These are phyloP conservation scores for Rallus crepitans DNA, from an alignment of 2,797 vertebrate genomes.

Conservation along the genomic window DNA sequence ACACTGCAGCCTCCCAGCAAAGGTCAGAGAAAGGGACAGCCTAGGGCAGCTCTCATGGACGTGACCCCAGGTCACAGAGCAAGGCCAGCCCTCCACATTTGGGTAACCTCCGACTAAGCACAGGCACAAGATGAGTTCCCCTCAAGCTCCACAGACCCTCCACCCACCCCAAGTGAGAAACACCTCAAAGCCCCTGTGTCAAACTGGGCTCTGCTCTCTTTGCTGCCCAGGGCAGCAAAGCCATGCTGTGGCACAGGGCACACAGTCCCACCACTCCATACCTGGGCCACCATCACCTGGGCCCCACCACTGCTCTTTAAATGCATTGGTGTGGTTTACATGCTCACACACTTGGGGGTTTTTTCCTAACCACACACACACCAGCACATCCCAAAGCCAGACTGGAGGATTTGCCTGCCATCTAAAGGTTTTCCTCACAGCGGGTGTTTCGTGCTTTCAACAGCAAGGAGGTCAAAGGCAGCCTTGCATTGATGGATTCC, in stretches of 20 bases:
- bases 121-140: background rate
- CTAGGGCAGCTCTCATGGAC: background rate
- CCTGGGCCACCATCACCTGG: fast-evolving
- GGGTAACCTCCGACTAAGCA: background rate
- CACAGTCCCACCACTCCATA: background rate
- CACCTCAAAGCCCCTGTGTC: background rate
- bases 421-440: background rate
- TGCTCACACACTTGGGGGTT: background rate
- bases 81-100: background rate
- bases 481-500: fast-evolving
- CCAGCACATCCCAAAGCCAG: background rate
- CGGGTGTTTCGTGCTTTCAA: background rate
- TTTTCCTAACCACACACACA: background rate
- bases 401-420: background rate
- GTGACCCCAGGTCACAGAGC: fast-evolving
- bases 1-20: background rate
- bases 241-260: background rate
- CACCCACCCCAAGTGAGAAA: background rate
- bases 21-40: background rate
- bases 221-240: background rate
- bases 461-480: background rate
- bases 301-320: background rate
- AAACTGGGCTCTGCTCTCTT: background rate
- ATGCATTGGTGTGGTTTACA: fast-evolving
- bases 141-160: background rate